Percentiles rank a stretch among this genome's conserved stretches.
phyloP scores from a whole-genome alignment of 2,797 vertebrate genomes.

The Scleropages formosus region DNA sequence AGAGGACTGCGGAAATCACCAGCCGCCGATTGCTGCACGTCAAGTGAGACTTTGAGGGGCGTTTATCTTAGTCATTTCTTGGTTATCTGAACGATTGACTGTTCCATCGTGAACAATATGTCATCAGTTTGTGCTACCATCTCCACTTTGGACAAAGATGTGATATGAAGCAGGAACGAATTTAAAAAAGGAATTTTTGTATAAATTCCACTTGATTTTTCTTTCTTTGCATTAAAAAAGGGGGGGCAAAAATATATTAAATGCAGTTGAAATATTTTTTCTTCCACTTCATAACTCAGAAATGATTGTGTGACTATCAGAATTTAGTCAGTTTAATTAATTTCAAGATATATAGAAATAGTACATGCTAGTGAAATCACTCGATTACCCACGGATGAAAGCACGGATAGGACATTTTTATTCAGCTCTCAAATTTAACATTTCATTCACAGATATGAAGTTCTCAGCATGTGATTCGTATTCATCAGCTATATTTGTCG shows the following conservation, averaged over 20 bases:
- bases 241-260: not conserved
- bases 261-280: not conserved
- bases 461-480: not conserved
- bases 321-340: not conserved
- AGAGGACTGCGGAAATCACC: not conserved
- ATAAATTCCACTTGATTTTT: not conserved
- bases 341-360: not conserved
- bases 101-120: not conserved
- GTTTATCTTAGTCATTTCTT: conserved; percentile 5
- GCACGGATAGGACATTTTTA: not conserved
- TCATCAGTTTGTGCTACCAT: not conserved
- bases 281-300: not conserved
- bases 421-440: not conserved
- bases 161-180: not conserved
- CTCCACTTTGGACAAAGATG: not conserved
- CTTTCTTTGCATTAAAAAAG: not conserved
- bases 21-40: not conserved
- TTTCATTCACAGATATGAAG: not conserved
- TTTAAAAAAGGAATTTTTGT: conserved; percentile 10
- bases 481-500: not conserved
- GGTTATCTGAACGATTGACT: not conserved
- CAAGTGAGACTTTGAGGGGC: not conserved
- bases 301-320: too few species aligned
- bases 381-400: not conserved
- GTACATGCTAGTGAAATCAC: not conserved